phyloP scores from a whole-genome alignment of 2,113 vertebrate species.

The Pseudorhombus dupliciocellatus region DNA sequence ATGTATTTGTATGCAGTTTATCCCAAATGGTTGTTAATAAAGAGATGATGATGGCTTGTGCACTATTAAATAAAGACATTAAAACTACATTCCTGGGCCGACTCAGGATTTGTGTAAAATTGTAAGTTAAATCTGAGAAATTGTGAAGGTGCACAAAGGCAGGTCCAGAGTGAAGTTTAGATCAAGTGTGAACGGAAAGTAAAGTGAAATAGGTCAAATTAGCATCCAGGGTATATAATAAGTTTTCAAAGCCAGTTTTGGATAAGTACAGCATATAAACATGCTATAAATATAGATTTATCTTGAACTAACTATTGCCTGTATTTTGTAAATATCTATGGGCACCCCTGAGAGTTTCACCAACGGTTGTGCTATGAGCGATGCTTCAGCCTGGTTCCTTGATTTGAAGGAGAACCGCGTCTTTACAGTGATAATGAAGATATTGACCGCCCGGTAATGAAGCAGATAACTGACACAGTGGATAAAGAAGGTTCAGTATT shows the following conservation, averaged over 20 bases:
- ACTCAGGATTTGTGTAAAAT: background rate
- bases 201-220: background rate
- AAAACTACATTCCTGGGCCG: too few species aligned
- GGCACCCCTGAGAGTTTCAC: background rate
- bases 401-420: constrained; percentile 19
- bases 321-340: background rate
- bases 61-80: too few species aligned
- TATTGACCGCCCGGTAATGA: constrained; percentile 43
- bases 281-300: background rate
- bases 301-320: background rate
- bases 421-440: constrained; percentile 45
- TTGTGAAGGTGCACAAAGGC: too few species aligned
- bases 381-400: constrained; percentile 3
- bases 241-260: background rate
- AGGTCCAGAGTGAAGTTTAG: background rate
- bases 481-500: constrained; percentile 25
- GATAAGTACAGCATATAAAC: background rate
- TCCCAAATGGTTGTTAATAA: too few species aligned
- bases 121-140: background rate
- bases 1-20: too few species aligned
- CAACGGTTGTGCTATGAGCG: background rate
- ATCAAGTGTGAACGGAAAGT: background rate
- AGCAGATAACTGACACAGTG: constrained; percentile 37
- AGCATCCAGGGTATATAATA: background rate
- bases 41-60: too few species aligned